Base-by-base conservation (phyloP, 2,113 vertebrate genomes). In the Alectura lathami region DNA sequence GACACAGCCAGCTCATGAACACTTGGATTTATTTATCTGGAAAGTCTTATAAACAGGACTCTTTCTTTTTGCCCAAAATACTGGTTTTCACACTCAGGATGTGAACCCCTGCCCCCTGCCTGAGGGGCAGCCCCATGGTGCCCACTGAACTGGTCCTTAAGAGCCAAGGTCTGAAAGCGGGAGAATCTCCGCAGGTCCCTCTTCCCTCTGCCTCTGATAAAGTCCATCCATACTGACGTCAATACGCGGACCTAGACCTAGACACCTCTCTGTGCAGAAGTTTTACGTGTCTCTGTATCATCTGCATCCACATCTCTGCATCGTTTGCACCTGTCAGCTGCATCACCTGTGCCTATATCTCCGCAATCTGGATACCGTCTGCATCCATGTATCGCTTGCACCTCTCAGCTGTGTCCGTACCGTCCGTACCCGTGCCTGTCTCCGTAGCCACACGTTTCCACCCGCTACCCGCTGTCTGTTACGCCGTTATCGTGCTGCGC, bases 41-140 rank as follows among this genome's bases (percentile, higher is more conserved):
- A 50, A 67, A 68, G 54, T 75, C 38, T 72, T 23, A 22, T 5
- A 27, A 17, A n/a, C 50, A 9, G 0, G 0, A 13, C 4, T 1
- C n/a, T 34, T 45, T 26, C 24, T 27, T 23, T 8, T 0, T 7
- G 10, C 3, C 0, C 0, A 17, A 57, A 69, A 62, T 51, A 13
- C 0, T 80, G 42, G 5, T 8, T 74, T 93, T 82, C 22, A 6
- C 16, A 23, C 6, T 57, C 8, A n/a, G 3, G 43, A 21, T 21
- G 17, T 34, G 43, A 60, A n/a, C 2, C 6, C 42, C 13, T 32
- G 42, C n/a, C 13, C 30, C 18, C 20, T 18, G 14, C 3, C 18
- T 27, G 29, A 54, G 53, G 53, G 30, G 30, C 54, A 54, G 53
- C 53, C 17, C 2, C 9, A 29, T 6, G 18, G 30, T 56, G 11